These are phyloP conservation scores for Nothobranchius kuhntae DNA, from an alignment of 2,113 vertebrate species.

Conservation along the genomic window DNA sequence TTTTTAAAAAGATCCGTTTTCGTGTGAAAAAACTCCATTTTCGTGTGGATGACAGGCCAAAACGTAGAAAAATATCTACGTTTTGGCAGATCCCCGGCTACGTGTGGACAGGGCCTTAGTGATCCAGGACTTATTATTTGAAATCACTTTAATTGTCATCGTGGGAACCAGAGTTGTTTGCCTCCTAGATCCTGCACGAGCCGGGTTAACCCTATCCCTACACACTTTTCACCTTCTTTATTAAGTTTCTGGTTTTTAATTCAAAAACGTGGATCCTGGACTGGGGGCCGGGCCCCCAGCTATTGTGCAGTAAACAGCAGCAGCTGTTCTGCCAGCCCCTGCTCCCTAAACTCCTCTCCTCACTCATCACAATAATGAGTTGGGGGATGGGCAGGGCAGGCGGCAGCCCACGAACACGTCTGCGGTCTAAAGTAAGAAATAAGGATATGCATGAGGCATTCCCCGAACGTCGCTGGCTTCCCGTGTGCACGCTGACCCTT, in stretches of 20 bases:
- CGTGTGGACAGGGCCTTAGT: too few relatives aligned
- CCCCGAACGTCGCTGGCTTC: slow-evolving; percentile 11
- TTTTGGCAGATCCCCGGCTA: too few relatives aligned
- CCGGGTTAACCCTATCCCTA: too few relatives aligned
- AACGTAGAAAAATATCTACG: too few relatives aligned
- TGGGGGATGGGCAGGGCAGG: slow-evolving; percentile 72
- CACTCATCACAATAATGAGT: slow-evolving; percentile 74
- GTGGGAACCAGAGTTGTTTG: neutral
- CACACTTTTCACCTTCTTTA: neutral
- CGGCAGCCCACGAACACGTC: slow-evolving; percentile 64
- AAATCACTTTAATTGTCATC: too few relatives aligned
- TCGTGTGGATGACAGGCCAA: too few relatives aligned
- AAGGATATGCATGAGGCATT: slow-evolving; percentile 42
- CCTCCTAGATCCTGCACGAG: neutral
- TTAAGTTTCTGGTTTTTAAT: neutral
- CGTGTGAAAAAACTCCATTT: too few relatives aligned
- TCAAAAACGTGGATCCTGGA: slow-evolving; percentile 8
- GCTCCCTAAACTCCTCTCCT: slow-evolving; percentile 68
- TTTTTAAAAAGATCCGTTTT: too few relatives aligned
- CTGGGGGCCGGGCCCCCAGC: neutral
- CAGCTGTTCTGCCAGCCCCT: slow-evolving; percentile 58
- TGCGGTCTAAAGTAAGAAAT: slow-evolving; percentile 55
- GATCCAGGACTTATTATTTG: too few relatives aligned
- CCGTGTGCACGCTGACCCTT: slow-evolving; percentile 1
- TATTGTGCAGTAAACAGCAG: slow-evolving; percentile 42